These are phyloP conservation scores for Erythrocercus mccallii DNA, from an alignment of 2,113 vertebrate genomes.

Conservation along the genomic window DNA sequence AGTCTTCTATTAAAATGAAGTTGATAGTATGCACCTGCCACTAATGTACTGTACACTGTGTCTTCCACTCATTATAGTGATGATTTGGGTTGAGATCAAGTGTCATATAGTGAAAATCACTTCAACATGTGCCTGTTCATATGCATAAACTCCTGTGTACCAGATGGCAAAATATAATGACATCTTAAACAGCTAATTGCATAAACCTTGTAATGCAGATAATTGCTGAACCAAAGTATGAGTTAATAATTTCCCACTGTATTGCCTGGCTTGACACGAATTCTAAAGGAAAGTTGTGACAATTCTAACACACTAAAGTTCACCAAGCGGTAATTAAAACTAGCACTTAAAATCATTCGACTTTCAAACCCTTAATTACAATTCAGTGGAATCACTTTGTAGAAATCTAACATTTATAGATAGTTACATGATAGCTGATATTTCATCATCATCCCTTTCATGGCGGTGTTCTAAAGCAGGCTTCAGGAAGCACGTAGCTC, in stretches of 20 bases:
- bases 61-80: constrained; percentile 80
- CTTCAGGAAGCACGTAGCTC: background rate
- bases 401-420: constrained; percentile 73
- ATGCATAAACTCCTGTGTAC: constrained; percentile 83
- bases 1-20: constrained; percentile 77
- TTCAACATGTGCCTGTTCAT: constrained; percentile 79
- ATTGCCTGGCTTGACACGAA: constrained; percentile 80
- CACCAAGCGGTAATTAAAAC: constrained; percentile 83
- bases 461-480: background rate
- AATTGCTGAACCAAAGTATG: constrained; percentile 81
- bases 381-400: constrained; percentile 74
- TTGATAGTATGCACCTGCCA: constrained; percentile 79
- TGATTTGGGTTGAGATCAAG: constrained; percentile 80
- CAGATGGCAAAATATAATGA: constrained; percentile 87
- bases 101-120: constrained; percentile 81
- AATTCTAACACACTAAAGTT: constrained; percentile 80
- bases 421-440: constrained; percentile 58
- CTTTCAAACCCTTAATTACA: constrained; percentile 83
- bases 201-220: constrained; percentile 84
- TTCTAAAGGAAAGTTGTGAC: constrained; percentile 85
- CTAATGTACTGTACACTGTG: constrained; percentile 74
- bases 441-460: constrained; percentile 59
- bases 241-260: constrained; percentile 83
- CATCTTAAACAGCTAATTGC: constrained; percentile 84
- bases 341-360: constrained; percentile 81